phyloP scores from a whole-genome alignment of 2,888 invertebrate genomes.

The Drosophila stalkeri region DNA sequence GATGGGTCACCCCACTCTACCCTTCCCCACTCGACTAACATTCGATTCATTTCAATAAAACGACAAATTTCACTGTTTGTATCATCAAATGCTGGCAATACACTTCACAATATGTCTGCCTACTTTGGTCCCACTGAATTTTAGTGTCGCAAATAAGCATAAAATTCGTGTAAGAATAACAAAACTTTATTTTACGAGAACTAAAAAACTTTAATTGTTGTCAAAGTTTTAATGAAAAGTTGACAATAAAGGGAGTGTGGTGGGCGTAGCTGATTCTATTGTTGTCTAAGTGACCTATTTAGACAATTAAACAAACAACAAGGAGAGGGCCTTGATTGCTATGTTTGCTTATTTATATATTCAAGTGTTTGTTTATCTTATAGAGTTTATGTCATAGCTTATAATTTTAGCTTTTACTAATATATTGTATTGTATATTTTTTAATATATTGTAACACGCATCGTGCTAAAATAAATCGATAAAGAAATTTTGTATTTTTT shows the following conservation, averaged over 20 bases:
- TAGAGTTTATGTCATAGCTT: background rate
- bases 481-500: background rate
- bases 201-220: constrained; percentile 58
- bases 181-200: constrained; percentile 41
- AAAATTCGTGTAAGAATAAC: constrained; percentile 43
- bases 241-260: constrained; percentile 4
- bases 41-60: constrained; percentile 81
- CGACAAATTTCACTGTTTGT: constrained; percentile 48
- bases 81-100: constrained; percentile 38
- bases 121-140: background rate
- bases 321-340: too few relatives aligned
- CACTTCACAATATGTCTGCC: constrained; percentile 35
- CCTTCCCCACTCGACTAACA: background rate
- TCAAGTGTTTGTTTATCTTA: background rate
- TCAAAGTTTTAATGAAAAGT: constrained; percentile 65
- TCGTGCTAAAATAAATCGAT: background rate
- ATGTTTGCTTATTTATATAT: background rate
- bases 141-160: constrained; percentile 33
- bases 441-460: background rate
- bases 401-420: background rate
- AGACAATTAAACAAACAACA: background rate
- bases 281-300: constrained; percentile 10
- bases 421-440: background rate
- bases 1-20: background rate
- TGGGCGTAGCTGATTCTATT: background rate